phyloP scores from a whole-genome alignment of 2,797 vertebrate species.

The Pipistrellus kuhlii region DNA sequence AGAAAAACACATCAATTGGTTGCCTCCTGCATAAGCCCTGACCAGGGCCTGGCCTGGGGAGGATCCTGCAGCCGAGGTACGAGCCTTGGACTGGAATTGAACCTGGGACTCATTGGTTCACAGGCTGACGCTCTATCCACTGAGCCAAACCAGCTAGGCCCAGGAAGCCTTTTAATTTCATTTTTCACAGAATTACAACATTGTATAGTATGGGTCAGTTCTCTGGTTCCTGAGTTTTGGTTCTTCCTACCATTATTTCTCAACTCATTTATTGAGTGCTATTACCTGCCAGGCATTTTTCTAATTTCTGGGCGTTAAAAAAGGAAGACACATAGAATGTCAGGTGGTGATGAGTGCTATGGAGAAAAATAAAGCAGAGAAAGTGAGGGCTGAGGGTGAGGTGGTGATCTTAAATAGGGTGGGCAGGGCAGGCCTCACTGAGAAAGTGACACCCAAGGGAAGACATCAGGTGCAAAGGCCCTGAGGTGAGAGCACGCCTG shows the following conservation, averaged over 20 bases:
- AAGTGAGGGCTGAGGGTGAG: not conserved
- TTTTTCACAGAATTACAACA: not conserved
- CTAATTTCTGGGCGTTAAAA: not conserved
- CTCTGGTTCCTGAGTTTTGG: constrained; percentile 21
- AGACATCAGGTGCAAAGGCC: not conserved
- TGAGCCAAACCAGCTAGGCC: not conserved
- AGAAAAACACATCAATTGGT: no score
- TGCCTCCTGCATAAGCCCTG: no score
- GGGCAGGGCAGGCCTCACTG: not conserved
- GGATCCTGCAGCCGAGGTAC: no score
- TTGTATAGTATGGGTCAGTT: not conserved
- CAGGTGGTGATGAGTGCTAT: not conserved
- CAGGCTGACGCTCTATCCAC: no score
- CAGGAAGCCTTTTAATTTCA: not conserved
- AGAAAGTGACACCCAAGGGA: not conserved
- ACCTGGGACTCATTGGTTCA: no score
- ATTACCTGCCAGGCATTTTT: not conserved
- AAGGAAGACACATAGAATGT: not conserved
- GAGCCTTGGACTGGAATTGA: no score
- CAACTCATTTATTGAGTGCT: not conserved
- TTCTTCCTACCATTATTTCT: not conserved
- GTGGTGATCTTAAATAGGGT: not conserved
- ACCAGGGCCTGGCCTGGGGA: no score
- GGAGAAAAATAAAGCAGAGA: not conserved
- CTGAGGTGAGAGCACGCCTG: not conserved